Percentiles rank a stretch among this genome's conserved stretches.
Evolutionary conservation across 2,888 invertebrate genomes (phyloP).

Genomic region (Drosophila paramelanica): DNA sequence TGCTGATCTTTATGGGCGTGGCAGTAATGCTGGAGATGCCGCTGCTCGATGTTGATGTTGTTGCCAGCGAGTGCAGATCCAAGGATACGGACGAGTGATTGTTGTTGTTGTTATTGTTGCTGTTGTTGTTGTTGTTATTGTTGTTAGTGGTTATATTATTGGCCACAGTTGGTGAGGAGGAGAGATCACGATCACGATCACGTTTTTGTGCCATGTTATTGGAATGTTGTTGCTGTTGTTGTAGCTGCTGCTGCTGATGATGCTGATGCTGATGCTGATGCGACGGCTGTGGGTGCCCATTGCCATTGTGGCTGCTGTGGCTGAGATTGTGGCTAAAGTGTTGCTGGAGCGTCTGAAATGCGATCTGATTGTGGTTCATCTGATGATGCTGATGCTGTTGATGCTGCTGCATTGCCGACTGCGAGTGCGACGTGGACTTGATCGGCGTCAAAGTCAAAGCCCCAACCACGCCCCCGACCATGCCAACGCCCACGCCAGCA

Average conservation of each 20-base stretch:
- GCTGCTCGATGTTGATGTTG: conserved; percentile 47
- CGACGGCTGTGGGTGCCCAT: conserved; percentile 58
- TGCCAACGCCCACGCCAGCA: conserved; percentile 41
- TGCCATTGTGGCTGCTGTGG: conserved; percentile 50
- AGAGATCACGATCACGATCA: conserved; percentile 79
- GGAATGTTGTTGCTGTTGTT: conserved; percentile 77
- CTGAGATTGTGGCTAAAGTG: conserved; percentile 71
- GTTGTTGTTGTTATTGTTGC: conserved; percentile 24
- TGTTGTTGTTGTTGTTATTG: conserved; percentile 28
- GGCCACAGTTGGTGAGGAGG: conserved; percentile 57
- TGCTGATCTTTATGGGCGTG: conserved; percentile 28
- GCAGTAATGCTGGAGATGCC: conserved; percentile 48
- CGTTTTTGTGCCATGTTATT: conserved; percentile 79
- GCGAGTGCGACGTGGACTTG: conserved; percentile 42
- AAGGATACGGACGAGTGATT: conserved; percentile 41
- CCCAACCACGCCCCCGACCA: conserved; percentile 68
- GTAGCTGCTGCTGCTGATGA: conserved; percentile 45
- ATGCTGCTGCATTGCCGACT: conserved; percentile 28
- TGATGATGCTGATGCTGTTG: conserved; percentile 50
- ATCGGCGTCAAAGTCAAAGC: conserved; percentile 72
- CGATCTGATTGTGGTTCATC: conserved; percentile 72
- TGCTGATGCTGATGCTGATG: conserved; percentile 46
- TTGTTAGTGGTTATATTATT: conserved; percentile 34
- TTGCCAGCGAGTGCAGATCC: conserved; percentile 30
- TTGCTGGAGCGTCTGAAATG: conserved; percentile 73